Evolutionary conservation across 2,113 vertebrate species (phyloP), one percentile per base, ranked within the genome.

Genomic region (Oncorhynchus masou): DNA sequence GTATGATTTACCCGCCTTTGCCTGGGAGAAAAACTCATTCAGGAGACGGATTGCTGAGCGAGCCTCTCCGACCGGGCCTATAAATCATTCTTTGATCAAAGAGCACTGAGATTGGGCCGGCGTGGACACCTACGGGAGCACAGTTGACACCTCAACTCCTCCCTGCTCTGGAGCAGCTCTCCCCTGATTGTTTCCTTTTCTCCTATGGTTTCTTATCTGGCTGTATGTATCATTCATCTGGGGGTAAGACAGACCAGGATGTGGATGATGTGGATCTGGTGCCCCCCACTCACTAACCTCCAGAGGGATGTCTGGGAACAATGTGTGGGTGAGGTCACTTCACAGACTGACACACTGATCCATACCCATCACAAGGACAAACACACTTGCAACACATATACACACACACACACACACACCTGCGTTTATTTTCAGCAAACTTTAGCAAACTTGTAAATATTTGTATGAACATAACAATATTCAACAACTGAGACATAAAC

Each of bases 41-140:
- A 85, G 82, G 78, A 93, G 93, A 94, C 80, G 27, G 91, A 94
- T 93, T 85, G 89, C 92, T 90, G 88, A 85, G 90, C 87, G 72
- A 91, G 87, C 83, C 85, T 83, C 90, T 89, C 83, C 3, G 69
- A 34, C 70, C 83, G 24, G 25, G 20, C 69, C 79, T 87, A 88
- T 92, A 92, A 94, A 94, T 95, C 94, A 95, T 93, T 94, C 91
- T 94, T 94, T 92, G 94, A 93, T 94, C 94, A 94, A 87, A 87
- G 88, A 81, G 83, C 88, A 82, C 77, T 71, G 85, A 88, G 91
- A 92, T 90, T 88, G 68, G 88, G 84, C 39, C 86, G 31, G 31
- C 81, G 51, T 54, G 51, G 84, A 88, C 86, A 89, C 87, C 82
- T 82, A 75, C 79, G 77, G 91, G 87, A 90, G 86, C 80, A 76